phyloP scores from a whole-genome alignment of 2,113 vertebrate species.

The Thymallus thymallus region DNA sequence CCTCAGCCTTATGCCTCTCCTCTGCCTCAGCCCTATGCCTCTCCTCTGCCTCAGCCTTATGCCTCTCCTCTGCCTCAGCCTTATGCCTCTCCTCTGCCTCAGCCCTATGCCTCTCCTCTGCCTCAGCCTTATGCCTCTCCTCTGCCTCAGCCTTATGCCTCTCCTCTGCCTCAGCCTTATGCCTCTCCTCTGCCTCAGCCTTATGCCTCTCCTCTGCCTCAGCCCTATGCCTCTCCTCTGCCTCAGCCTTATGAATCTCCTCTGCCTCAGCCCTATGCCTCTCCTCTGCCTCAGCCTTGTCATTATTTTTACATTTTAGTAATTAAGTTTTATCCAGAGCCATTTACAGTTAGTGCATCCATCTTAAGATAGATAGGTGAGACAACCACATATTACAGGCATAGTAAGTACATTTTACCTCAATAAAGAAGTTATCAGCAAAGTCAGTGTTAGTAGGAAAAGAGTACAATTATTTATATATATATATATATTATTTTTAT shows the following conservation, averaged over 20 bases:
- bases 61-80: conserved; percentile 14
- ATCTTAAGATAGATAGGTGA: no score
- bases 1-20: conserved; percentile 9
- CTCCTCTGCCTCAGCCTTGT: background rate
- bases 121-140: conserved; percentile 9
- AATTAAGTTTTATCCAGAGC: no score
- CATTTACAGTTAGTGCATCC: no score
- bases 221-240: conserved; percentile 9
- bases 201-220: background rate
- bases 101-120: conserved; percentile 9
- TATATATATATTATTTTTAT: no score
- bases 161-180: conserved; percentile 12
- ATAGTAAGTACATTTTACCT: no score
- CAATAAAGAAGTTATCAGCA: no score
- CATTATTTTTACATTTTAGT: no score
- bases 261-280: no score
- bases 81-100: background rate
- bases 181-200: conserved; percentile 14
- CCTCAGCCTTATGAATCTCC: conserved; percentile 9
- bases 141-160: conserved; percentile 10
- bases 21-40: conserved; percentile 8
- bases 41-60: conserved; percentile 12
- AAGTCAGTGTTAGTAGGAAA: no score
- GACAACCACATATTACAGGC: no score
- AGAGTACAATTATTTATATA: no score